Percentiles rank a stretch among this genome's conserved stretches.
phyloP scores from a whole-genome alignment of 2,888 invertebrate species.

The Protophormia terraenovae region DNA sequence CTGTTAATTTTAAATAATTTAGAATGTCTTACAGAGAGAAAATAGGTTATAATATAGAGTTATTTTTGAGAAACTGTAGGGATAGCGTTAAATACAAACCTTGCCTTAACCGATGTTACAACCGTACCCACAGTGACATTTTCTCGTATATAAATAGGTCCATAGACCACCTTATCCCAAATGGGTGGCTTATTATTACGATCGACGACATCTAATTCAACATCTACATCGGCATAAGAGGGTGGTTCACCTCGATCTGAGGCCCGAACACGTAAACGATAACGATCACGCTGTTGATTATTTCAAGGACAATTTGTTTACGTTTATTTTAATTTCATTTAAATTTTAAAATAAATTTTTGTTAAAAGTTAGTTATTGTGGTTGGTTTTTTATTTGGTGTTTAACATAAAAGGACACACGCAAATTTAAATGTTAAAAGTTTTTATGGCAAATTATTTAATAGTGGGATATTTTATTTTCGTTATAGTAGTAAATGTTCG shows the following conservation, averaged over 20 bases:
- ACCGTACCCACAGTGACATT: conserved; percentile 99
- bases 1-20: not conserved
- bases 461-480: conserved; percentile 31
- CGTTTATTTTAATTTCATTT: conserved; percentile 21
- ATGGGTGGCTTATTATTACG: conserved; percentile 99
- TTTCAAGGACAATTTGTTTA: conserved; percentile 38
- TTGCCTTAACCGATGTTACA: conserved; percentile 99
- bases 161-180: conserved; percentile 97
- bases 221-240: conserved; percentile 97
- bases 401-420: conserved; percentile 31
- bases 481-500: not conserved
- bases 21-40: not conserved
- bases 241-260: conserved; percentile 96
- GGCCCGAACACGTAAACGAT: conserved; percentile 97
- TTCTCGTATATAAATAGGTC: conserved; percentile 98
- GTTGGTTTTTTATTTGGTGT: conserved; percentile 38
- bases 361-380: conserved; percentile 38
- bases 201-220: conserved; percentile 99
- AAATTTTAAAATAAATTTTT: conserved; percentile 3
- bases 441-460: conserved; percentile 44
- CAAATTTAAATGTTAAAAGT: conserved; percentile 1
- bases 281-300: conserved; percentile 92
- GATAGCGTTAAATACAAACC: conserved; percentile 88
- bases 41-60: conserved; percentile 10
- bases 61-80: not conserved